Percentiles rank a stretch among this genome's conserved stretches.
These are phyloP conservation scores for Erebia aethiops DNA, from an alignment of 2,888 invertebrate genomes.

Conservation along the genomic window DNA sequence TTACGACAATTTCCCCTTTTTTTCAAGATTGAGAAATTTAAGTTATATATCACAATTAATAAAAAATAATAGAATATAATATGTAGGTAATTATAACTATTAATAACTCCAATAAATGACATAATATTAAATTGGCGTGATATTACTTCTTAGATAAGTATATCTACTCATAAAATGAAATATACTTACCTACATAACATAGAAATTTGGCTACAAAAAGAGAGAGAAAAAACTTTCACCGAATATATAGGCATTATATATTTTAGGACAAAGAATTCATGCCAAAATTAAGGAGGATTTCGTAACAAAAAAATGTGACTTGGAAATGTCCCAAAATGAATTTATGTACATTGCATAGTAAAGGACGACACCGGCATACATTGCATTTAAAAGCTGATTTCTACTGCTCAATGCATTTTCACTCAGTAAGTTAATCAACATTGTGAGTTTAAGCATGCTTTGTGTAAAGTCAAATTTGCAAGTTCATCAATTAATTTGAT, in stretches of 20 bases:
- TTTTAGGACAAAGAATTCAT: neutral
- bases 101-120: no score
- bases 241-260: neutral
- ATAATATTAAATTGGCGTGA: no score
- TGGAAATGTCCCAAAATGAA: slow-evolving; percentile 38
- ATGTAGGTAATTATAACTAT: no score
- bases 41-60: no score
- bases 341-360: slow-evolving; percentile 38
- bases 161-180: no score
- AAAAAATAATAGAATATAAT: no score
- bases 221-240: slow-evolving; percentile 5
- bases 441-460: slow-evolving; percentile 40
- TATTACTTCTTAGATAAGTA: no score
- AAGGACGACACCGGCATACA: slow-evolving; percentile 58
- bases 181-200: no score
- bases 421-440: slow-evolving; percentile 60
- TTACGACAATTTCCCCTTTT: neutral
- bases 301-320: slow-evolving; percentile 23
- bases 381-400: slow-evolving; percentile 73
- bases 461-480: slow-evolving; percentile 30
- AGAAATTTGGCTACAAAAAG: no score
- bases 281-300: slow-evolving; percentile 12
- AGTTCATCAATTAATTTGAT: slow-evolving; percentile 9
- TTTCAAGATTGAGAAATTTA: neutral
- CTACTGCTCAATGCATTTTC: slow-evolving; percentile 78